A percentile compares a stretch with the other conserved stretches of the same genome.
These are phyloP conservation scores for Colaptes auratus DNA, from an alignment of 2,113 vertebrate species.

Conservation along the genomic window DNA sequence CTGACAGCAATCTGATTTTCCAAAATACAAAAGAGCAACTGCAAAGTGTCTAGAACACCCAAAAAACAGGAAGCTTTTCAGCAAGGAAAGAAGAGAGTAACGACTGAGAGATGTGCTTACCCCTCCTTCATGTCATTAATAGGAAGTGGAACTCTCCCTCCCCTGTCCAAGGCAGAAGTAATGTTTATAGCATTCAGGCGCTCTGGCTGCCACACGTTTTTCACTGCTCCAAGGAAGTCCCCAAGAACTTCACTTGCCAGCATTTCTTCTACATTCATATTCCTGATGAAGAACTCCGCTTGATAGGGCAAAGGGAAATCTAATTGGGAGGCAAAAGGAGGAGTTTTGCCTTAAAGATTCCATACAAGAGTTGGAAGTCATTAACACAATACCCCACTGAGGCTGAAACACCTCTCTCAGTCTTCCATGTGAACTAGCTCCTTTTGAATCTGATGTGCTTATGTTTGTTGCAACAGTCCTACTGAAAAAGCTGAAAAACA, in stretches of 20 bases:
- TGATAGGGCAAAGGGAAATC: conserved; percentile 94
- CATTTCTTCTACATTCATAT: conserved; percentile 99
- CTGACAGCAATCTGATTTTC: neutral
- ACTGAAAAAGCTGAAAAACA: neutral
- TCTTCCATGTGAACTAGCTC: neutral
- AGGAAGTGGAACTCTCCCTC: conserved; percentile 93
- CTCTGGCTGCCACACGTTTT: conserved; percentile 97
- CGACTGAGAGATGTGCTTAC: conserved; percentile 73
- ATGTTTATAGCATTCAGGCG: conserved; percentile 97
- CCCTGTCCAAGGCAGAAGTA: conserved; percentile 94
- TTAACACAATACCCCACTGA: neutral
- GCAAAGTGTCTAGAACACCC: neutral
- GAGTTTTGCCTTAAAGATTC: neutral
- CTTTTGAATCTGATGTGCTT: neutral
- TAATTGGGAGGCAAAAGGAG: conserved; percentile 58
- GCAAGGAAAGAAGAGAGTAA: neutral
- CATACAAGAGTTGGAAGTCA: neutral
- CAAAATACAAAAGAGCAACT: neutral
- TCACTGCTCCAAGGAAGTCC: conserved; percentile 96
- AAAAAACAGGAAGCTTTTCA: neutral
- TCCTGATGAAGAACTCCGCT: conserved; percentile 97
- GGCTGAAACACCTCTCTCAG: neutral
- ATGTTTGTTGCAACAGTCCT: neutral
- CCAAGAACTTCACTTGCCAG: conserved; percentile 96
- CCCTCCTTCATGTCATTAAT: conserved; percentile 98